These are phyloP conservation scores for Bugula neritina DNA, from an alignment of 2,888 invertebrate species.

Conservation along the genomic window DNA sequence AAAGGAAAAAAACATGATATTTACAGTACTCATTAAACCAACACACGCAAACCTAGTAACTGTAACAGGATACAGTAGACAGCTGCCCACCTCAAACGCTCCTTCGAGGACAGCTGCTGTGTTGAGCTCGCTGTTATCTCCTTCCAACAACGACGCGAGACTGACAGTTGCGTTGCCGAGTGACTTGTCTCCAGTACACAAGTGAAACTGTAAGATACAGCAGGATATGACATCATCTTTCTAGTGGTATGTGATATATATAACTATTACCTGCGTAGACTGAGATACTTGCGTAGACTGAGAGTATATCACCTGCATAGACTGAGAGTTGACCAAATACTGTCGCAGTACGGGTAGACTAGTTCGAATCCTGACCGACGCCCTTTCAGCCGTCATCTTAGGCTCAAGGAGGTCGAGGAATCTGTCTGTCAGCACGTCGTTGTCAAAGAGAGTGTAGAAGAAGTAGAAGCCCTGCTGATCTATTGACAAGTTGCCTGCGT, in stretches of 20 bases:
- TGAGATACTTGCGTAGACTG: no score
- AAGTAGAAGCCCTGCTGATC: slow-evolving; percentile 50
- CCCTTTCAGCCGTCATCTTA: slow-evolving; percentile 52
- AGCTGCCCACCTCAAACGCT: slow-evolving; percentile 50
- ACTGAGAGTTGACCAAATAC: slow-evolving; percentile 50
- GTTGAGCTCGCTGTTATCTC: slow-evolving; percentile 51
- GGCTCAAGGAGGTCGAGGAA: slow-evolving; percentile 53
- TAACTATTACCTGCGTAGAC: no score
- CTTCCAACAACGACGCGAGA: slow-evolving; percentile 42
- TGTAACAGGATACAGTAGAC: no score
- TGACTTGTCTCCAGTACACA: slow-evolving; percentile 53
- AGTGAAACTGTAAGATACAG: slow-evolving; percentile 48
- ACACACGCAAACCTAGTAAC: no score
- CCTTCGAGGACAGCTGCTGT: slow-evolving; percentile 50
- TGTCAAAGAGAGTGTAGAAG: slow-evolving; percentile 54
- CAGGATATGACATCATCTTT: no score
- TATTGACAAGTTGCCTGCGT: slow-evolving; percentile 16
- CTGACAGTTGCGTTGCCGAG: slow-evolving; percentile 49
- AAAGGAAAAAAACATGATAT: no score
- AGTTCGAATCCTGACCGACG: slow-evolving; percentile 52
- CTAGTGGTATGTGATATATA: no score
- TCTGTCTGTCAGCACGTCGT: slow-evolving; percentile 53
- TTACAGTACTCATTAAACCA: no score
- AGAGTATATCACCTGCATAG: slow-evolving; percentile 53
- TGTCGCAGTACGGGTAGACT: slow-evolving; percentile 46